Evolutionary conservation across 2,113 vertebrate species (phyloP).

Genomic region (Dolichotis patagonum): DNA sequence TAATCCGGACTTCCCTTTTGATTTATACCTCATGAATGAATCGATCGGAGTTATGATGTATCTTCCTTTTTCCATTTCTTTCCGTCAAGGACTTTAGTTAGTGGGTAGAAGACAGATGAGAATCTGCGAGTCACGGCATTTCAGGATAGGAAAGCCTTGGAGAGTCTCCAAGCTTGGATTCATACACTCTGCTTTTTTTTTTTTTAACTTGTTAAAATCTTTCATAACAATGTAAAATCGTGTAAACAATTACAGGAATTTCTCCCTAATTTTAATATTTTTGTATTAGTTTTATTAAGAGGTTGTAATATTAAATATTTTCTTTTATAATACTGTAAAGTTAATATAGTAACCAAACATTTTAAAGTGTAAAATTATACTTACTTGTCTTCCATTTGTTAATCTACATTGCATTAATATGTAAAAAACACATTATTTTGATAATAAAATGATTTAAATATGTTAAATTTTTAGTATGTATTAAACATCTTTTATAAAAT

Average conservation of each 20-base stretch:
- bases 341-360: background rate
- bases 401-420: conserved; percentile 8
- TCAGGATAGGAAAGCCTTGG: conserved; percentile 21
- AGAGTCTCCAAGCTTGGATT: background rate
- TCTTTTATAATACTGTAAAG: background rate
- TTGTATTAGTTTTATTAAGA: background rate
- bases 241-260: background rate
- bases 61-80: conserved; percentile 69
- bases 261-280: background rate
- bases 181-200: background rate
- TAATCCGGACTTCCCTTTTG: conserved; percentile 68
- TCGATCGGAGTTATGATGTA: conserved; percentile 63
- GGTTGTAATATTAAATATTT: background rate
- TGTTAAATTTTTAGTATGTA: background rate
- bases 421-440: background rate
- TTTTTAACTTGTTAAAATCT: background rate
- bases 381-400: background rate
- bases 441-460: background rate
- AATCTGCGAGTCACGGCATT: background rate
- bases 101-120: conserved; percentile 51
- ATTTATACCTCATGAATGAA: conserved; percentile 68
- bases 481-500: conserved; percentile 6
- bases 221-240: conserved; percentile 2
- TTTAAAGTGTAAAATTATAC: background rate
- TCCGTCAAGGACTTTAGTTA: conserved; percentile 56